phyloP scores from a whole-genome alignment of 2,797 vertebrate genomes.

The Alcedo atthis region DNA sequence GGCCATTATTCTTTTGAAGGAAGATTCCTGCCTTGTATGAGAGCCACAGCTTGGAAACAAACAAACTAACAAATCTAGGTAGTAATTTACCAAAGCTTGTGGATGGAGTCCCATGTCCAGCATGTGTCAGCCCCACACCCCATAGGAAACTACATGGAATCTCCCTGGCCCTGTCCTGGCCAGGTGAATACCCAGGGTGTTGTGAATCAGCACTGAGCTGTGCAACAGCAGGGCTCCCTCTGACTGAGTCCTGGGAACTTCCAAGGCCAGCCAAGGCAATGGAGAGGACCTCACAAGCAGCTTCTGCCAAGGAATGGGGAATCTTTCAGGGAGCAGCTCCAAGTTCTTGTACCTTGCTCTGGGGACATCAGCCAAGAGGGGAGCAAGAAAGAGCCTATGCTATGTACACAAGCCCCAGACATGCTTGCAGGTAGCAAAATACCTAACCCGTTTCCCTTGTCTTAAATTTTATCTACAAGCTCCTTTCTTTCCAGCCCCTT shows the following conservation, averaged over 20 bases:
- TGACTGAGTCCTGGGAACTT: neutral
- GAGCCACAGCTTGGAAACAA: neutral
- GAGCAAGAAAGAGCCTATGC: neutral
- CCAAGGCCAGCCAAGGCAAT: neutral
- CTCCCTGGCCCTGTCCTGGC: fast-evolving
- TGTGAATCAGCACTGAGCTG: neutral
- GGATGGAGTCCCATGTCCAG: neutral
- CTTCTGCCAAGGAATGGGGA: neutral
- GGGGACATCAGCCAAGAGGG: neutral
- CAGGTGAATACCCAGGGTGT: fast-evolving
- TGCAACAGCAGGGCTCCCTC: neutral
- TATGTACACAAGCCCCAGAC: fast-evolving
- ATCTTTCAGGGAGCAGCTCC: neutral
- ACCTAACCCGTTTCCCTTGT: fast-evolving
- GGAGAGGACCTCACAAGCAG: fast-evolving
- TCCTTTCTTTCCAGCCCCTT: neutral
- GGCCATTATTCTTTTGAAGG: neutral
- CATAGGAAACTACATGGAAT: neutral
- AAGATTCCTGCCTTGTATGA: neutral
- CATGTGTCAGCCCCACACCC: fast-evolving
- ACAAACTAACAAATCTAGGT: neutral
- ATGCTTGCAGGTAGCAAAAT: neutral
- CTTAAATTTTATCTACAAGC: neutral
- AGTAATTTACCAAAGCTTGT: neutral
- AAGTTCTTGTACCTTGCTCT: neutral